Base-by-base conservation (phyloP, 2,888 invertebrate genomes). In the Ischnura elegans region DNA sequence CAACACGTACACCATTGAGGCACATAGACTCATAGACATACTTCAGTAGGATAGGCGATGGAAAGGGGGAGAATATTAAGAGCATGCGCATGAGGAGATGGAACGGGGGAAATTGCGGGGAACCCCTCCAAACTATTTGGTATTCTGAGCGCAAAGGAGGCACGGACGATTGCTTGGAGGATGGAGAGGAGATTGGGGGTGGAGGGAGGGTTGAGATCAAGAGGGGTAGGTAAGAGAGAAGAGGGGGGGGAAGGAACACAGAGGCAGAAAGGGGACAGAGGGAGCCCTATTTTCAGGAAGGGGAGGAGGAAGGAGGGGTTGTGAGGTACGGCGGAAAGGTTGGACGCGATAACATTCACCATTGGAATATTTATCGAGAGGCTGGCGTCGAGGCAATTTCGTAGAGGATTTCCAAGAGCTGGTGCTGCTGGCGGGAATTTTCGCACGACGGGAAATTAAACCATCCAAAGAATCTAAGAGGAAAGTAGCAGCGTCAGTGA, bases 331-430 rank as follows among this genome's bases (percentile, higher is more conserved):
- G 46, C 29, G 16, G 61, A 90, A 61, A 55, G 55, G 61, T 51
- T 55, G 87, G 87, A 87, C 10, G 90, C 61, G 61, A 90, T 90
- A 90, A 90, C 90, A 90, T 90, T 61, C 90, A 45, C 90, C 90
- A 43, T 66, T 90, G 90, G 90, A 90, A 90, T 90, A 90, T 90
- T 90, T 90, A 90, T 90, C 29, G 90, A 25, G 61, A 55, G 55
- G 25, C 55, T 25, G 36, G 43, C 61, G 66, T 45, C n/a, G 90
- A 61, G 61, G 61, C 61, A 90, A 90, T 90, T 90, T 90, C 45
- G 90, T 45, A 61, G 61, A 55, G 42, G 61, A 90, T 90, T 55
- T 90, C 76, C 76, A 36, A 29, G 29, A 29, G 13, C 76, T 10
- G 36, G 13, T 36, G 76, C 25, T 36, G 13, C 76, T 10, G 36